Conservation (phyloP, 2,797 vertebrate genomes). For the Chlorospingus flavigularis region DNA sequence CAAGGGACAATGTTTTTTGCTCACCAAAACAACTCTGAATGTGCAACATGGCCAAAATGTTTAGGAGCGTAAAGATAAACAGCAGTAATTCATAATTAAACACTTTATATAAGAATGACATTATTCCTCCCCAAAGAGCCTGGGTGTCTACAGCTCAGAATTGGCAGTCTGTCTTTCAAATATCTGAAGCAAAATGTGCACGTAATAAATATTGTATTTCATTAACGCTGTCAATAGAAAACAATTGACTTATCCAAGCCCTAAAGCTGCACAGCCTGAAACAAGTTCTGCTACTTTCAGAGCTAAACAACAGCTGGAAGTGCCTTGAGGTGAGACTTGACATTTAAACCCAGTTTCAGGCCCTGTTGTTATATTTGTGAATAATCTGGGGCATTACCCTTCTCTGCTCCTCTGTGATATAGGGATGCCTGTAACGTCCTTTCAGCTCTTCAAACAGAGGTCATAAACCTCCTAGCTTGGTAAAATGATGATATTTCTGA, state of each 20-base stretch:
- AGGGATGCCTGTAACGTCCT: background rate
- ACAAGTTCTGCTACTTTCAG: background rate
- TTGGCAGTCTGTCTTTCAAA: slow-evolving; percentile 7
- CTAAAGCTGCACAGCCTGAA: background rate
- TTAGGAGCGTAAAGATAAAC: slow-evolving; percentile 30
- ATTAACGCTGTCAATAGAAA: background rate
- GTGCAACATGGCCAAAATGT: background rate
- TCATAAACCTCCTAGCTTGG: fast-evolving
- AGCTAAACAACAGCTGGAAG: background rate
- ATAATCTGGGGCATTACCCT: background rate
- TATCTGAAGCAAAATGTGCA: background rate
- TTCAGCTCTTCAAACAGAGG: background rate
- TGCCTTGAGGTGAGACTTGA: background rate
- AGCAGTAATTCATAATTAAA: slow-evolving; percentile 25
- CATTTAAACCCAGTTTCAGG: background rate
- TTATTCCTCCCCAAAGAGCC: slow-evolving; percentile 33
- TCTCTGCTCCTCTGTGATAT: background rate
- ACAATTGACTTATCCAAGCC: background rate
- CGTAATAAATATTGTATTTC: background rate
- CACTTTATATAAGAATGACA: slow-evolving; percentile 43
- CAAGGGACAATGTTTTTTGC: background rate
- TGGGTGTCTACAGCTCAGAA: slow-evolving; percentile 31
- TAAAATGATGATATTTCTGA: background rate
- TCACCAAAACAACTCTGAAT: background rate
- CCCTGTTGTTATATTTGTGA: background rate